Evolutionary conservation across 1,140 invertebrate genomes (phyloP).

Genomic region (Listronotus oregonensis): DNA sequence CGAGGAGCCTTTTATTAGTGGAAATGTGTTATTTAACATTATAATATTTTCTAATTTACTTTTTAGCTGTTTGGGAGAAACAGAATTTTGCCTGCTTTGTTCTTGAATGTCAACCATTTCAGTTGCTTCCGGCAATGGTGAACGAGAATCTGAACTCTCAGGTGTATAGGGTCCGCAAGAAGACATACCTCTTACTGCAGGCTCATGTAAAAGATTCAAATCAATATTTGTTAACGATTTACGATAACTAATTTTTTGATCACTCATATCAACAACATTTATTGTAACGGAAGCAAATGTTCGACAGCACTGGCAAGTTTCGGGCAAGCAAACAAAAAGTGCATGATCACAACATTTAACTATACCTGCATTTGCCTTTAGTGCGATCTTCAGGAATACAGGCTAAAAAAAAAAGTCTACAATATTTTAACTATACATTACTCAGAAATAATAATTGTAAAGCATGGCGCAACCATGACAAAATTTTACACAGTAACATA

Average conservation of each 20-base stretch:
- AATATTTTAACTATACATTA: neutral
- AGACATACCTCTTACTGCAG: constrained; percentile 55
- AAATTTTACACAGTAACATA: no score
- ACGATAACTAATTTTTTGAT: constrained; percentile 37
- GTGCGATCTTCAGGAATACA: constrained; percentile 75
- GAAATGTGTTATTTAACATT: constrained; percentile 5
- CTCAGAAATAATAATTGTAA: neutral
- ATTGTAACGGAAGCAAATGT: constrained; percentile 62
- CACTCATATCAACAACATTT: constrained; percentile 53
- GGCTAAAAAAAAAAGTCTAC: constrained; percentile 69
- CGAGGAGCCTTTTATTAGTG: neutral
- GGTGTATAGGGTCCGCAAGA: constrained; percentile 74
- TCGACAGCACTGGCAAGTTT: constrained; percentile 57
- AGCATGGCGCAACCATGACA: neutral
- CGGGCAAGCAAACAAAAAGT: constrained; percentile 56
- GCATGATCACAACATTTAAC: constrained; percentile 65
- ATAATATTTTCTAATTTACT: constrained; percentile 50
- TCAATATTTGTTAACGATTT: constrained; percentile 47
- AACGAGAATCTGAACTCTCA: constrained; percentile 75
- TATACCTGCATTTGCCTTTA: constrained; percentile 78
- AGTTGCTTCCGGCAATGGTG: constrained; percentile 61
- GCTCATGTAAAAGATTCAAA: constrained; percentile 62
- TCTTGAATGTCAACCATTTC: constrained; percentile 24
- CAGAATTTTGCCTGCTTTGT: constrained; percentile 35
- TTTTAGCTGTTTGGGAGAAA: constrained; percentile 50